phyloP scores from a whole-genome alignment of 1,140 invertebrate genomes.

The Drosophila virilis region DNA sequence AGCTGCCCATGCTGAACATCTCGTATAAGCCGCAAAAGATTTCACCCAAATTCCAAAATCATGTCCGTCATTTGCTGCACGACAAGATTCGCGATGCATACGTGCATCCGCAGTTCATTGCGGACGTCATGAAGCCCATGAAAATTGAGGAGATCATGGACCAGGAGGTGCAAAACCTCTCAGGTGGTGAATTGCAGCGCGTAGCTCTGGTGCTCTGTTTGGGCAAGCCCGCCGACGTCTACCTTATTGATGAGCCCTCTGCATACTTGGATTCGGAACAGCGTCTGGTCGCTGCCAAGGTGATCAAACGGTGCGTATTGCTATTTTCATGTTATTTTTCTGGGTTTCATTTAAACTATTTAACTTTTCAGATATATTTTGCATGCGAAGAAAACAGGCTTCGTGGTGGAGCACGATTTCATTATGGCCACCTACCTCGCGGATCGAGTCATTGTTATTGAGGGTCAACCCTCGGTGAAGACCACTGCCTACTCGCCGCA shows the following conservation, averaged over 20 bases:
- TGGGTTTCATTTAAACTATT: constrained; percentile 2
- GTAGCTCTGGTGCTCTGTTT: constrained; percentile 98
- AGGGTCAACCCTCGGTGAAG: constrained; percentile 94
- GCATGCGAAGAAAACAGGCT: constrained; percentile 99
- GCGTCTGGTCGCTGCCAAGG: constrained; percentile 99
- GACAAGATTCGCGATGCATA: constrained; percentile 99
- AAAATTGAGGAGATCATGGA: constrained; percentile 99
- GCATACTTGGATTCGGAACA: constrained; percentile 99
- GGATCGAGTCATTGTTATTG: constrained; percentile 99
- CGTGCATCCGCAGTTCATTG: constrained; percentile 98
- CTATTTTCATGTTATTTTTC: not conserved
- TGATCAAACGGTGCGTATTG: constrained; percentile 94
- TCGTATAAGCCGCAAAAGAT: constrained; percentile 99
- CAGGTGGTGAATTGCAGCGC: constrained; percentile 99
- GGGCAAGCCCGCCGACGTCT: constrained; percentile 99
- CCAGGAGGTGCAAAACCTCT: constrained; percentile 99
- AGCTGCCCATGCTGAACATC: constrained; percentile 96
- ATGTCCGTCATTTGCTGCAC: constrained; percentile 95
- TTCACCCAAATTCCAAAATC: constrained; percentile 97
- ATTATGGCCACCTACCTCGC: constrained; percentile 99
- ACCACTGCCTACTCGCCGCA: constrained; percentile 97
- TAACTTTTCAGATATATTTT: constrained; percentile 94
- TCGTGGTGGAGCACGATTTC: constrained; percentile 99
- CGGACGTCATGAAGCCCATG: constrained; percentile 99
- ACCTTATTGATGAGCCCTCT: constrained; percentile 99